phyloP scores from a whole-genome alignment of 2,888 invertebrate genomes.

The Prenolepis imparis region DNA sequence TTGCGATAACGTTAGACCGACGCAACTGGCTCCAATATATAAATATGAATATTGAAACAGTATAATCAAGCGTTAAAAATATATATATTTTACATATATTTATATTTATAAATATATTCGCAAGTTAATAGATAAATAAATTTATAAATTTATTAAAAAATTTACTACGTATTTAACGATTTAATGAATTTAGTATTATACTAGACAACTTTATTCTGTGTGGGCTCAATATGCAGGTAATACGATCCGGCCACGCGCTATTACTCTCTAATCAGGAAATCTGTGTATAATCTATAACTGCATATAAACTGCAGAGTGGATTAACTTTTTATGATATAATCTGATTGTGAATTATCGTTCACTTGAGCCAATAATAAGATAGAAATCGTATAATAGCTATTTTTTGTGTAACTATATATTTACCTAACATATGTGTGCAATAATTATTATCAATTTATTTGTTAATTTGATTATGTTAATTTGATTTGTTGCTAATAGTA shows the following conservation, averaged over 20 bases:
- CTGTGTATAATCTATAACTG: constrained; percentile 32
- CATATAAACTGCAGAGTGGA: constrained; percentile 34
- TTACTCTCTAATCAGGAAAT: constrained; percentile 67
- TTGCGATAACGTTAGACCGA: constrained; percentile 70
- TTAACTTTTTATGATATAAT: constrained; percentile 68
- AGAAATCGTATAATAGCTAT: constrained; percentile 13
- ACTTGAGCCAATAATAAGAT: constrained; percentile 13
- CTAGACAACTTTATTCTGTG: constrained; percentile 15
- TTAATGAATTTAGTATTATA: background rate
- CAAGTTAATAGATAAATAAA: background rate
- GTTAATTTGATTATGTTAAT: no score
- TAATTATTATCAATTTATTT: no score
- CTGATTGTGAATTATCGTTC: constrained; percentile 26
- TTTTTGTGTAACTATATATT: background rate
- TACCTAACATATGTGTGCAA: constrained; percentile 21
- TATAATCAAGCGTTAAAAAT: background rate
- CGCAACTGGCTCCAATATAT: constrained; percentile 34
- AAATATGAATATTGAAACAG: constrained; percentile 34
- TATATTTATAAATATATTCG: background rate
- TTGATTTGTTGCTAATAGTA: background rate
- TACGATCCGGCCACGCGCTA: constrained; percentile 66
- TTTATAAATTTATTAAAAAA: background rate
- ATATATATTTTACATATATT: background rate
- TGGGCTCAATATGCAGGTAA: constrained; percentile 74
- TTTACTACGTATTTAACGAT: background rate